These are phyloP conservation scores for Urocynchramus pylzowi DNA, from an alignment of 2,113 vertebrate genomes.

Conservation along the genomic window DNA sequence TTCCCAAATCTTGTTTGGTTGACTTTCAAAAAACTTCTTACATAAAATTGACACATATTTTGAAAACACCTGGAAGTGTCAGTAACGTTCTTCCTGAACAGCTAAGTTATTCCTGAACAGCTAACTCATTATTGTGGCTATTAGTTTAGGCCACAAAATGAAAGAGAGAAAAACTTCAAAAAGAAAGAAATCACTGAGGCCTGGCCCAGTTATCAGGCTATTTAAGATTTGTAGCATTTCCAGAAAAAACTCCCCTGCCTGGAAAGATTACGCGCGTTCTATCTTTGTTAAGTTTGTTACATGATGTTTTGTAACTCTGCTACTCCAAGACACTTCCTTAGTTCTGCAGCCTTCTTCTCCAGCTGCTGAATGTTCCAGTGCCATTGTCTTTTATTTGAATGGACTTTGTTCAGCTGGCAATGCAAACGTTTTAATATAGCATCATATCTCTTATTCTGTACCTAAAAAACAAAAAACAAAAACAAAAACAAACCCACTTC, in stretches of 20 bases:
- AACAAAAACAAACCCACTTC: background rate
- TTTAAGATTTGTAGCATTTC: background rate
- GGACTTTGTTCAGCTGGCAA: constrained; percentile 74
- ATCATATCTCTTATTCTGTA: constrained; percentile 76
- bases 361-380: constrained; percentile 72
- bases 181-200: background rate
- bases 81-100: background rate
- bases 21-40: background rate
- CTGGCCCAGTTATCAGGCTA: background rate
- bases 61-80: background rate
- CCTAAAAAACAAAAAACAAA: constrained; percentile 50
- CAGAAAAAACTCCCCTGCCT: background rate
- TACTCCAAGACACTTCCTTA: constrained; percentile 54
- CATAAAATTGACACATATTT: background rate
- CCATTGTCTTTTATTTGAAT: constrained; percentile 69
- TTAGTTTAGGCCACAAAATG: background rate
- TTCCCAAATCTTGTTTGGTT: background rate
- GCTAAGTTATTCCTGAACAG: background rate
- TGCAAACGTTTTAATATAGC: constrained; percentile 78
- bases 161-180: background rate
- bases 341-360: constrained; percentile 66
- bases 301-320: background rate
- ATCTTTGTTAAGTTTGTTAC: background rate
- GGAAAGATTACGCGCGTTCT: background rate
- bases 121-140: background rate